A percentile compares a stretch with the other conserved stretches of the same genome.
Evolutionary conservation across 2,888 invertebrate genomes (phyloP).

Genomic region (Lydus trimaculatus): DNA sequence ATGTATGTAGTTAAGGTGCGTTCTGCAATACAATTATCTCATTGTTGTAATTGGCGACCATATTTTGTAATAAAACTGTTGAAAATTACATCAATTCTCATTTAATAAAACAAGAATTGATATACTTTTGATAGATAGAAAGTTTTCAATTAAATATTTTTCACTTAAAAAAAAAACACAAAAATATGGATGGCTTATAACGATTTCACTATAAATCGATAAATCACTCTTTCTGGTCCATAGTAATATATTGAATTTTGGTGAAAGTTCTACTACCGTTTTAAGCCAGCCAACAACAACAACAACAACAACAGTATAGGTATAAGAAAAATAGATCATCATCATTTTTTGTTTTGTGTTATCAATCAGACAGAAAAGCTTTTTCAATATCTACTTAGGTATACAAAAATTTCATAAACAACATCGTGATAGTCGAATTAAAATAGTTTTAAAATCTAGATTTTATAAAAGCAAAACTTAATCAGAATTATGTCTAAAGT

Average conservation of each 20-base stretch:
- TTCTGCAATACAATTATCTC: neutral
- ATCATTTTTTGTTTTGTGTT: neutral
- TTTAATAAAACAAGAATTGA: neutral
- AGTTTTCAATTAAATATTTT: neutral
- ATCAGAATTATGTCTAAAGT: neutral
- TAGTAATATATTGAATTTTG: neutral
- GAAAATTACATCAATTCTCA: neutral
- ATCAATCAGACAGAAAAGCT: neutral
- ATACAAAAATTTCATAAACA: neutral
- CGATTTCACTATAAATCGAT: constrained; percentile 1
- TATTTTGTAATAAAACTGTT: neutral
- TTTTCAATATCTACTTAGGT: too few relatives aligned
- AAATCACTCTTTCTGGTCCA: constrained; percentile 2
- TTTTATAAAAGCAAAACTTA: neutral
- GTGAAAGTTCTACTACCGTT: neutral
- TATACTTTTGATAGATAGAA: neutral
- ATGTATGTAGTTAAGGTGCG: too few relatives aligned
- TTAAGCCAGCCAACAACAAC: neutral
- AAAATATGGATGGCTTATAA: neutral
- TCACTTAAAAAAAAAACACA: neutral
- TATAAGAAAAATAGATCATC: neutral
- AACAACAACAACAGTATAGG: too few relatives aligned
- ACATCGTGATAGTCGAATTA: neutral
- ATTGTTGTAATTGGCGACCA: neutral
- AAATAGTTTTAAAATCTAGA: neutral